Evolutionary conservation across 1,140 invertebrate genomes (phyloP).

Genomic region (Pseudoatta argentina): DNA sequence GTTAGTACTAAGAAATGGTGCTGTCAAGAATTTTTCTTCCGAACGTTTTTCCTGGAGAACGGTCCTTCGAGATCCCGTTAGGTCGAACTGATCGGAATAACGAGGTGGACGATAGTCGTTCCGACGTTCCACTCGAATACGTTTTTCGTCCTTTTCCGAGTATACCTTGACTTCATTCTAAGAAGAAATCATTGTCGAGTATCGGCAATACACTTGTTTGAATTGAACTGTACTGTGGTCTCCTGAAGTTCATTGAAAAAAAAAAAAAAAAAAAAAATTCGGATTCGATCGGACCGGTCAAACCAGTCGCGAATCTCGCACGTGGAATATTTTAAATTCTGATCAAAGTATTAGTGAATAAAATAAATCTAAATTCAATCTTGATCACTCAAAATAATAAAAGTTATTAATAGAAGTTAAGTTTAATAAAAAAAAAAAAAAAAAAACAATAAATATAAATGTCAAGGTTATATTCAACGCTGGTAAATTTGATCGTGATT

Average conservation of each 20-base stretch:
- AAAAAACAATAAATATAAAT: too few relatives aligned
- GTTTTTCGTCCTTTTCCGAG: not conserved
- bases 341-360: not conserved
- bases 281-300: not conserved
- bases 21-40: not conserved
- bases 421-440: too few relatives aligned
- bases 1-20: not conserved
- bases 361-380: not conserved
- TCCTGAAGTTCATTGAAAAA: not conserved
- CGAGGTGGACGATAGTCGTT: not conserved
- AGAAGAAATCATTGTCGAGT: not conserved
- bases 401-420: too few relatives aligned
- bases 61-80: not conserved
- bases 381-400: not conserved
- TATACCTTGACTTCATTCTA: not conserved
- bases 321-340: too few relatives aligned
- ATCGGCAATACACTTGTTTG: not conserved
- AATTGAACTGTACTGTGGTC: not conserved
- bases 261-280: too few relatives aligned
- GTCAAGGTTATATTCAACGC: too few relatives aligned
- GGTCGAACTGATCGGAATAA: not conserved
- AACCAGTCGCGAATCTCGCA: not conserved
- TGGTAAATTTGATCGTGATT: not conserved
- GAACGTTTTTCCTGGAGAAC: not conserved
- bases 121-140: not conserved